phyloP scores from a whole-genome alignment of 2,113 vertebrate species.

The Albula glossodonta region DNA sequence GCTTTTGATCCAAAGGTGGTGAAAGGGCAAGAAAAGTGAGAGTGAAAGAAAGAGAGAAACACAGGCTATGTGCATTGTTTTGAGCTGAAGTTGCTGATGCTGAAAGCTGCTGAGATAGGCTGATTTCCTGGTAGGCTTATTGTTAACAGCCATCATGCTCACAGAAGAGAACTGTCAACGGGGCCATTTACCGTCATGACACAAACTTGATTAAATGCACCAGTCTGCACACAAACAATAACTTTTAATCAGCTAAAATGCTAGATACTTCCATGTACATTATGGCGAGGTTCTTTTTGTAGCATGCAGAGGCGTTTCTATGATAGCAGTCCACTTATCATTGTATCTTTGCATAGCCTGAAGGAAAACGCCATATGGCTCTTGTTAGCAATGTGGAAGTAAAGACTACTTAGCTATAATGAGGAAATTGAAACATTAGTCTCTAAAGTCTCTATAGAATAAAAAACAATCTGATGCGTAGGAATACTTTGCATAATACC shows the following conservation, averaged over 20 bases:
- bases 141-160: not conserved
- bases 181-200: constrained; percentile 11
- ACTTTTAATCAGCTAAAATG: too few species aligned
- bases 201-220: too few species aligned
- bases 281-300: constrained; percentile 39
- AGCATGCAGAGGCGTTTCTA: constrained; percentile 31
- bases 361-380: constrained; percentile 43
- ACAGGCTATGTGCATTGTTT: not conserved
- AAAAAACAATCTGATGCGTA: not conserved
- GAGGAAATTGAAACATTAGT: constrained; percentile 44
- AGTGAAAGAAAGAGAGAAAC: not conserved
- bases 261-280: constrained; percentile 13
- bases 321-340: constrained; percentile 32
- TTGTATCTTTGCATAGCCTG: constrained; percentile 29
- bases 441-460: constrained; percentile 20
- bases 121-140: not conserved
- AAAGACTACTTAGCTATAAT: constrained; percentile 32
- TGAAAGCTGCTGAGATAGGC: not conserved
- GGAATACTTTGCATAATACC: not conserved
- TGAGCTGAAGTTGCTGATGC: not conserved
- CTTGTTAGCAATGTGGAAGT: constrained; percentile 32
- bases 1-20: not conserved
- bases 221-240: too few species aligned
- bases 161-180: not conserved
- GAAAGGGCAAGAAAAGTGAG: too few species aligned